Percentiles rank a stretch among this genome's conserved stretches.
Evolutionary conservation across 2,113 vertebrate genomes (phyloP).

Genomic region (Turdus rufiventris): DNA sequence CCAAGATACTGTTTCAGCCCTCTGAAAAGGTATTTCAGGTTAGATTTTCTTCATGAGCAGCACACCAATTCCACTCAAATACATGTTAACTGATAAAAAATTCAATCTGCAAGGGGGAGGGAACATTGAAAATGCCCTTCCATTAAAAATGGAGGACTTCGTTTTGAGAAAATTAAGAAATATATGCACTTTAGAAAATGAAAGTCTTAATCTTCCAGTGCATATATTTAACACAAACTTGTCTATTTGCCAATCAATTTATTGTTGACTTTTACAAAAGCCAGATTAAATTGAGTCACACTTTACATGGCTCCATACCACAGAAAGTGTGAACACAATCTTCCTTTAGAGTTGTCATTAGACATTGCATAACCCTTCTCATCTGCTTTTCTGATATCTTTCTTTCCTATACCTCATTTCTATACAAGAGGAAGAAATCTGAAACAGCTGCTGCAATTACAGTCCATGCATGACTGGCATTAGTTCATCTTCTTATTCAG

Average conservation of each 20-base stretch:
- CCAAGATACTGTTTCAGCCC: background rate
- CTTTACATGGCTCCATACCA: background rate
- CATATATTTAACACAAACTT: background rate
- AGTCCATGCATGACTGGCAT: rapidly evolving
- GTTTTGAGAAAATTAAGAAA: background rate
- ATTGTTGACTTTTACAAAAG: background rate
- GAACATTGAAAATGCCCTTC: background rate
- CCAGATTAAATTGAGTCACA: background rate
- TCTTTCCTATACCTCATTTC: background rate
- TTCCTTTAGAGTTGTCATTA: background rate
- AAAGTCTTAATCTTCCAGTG: background rate
- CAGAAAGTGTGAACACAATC: background rate
- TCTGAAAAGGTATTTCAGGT: background rate
- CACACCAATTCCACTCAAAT: background rate
- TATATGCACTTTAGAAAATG: background rate
- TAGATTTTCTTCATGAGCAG: background rate
- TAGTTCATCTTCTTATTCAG: background rate
- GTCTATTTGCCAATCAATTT: background rate
- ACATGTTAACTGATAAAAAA: background rate
- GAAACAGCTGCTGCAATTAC: background rate
- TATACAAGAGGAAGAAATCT: rapidly evolving
- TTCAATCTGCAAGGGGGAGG: background rate
- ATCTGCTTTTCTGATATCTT: background rate
- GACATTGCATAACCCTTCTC: background rate
- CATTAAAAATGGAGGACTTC: background rate